Evolutionary conservation across 35 echinoderm and acorn worm genomes (phyloP), one percentile per base, ranked within the genome.

Genomic region (Apostichopus japonicus): DNA sequence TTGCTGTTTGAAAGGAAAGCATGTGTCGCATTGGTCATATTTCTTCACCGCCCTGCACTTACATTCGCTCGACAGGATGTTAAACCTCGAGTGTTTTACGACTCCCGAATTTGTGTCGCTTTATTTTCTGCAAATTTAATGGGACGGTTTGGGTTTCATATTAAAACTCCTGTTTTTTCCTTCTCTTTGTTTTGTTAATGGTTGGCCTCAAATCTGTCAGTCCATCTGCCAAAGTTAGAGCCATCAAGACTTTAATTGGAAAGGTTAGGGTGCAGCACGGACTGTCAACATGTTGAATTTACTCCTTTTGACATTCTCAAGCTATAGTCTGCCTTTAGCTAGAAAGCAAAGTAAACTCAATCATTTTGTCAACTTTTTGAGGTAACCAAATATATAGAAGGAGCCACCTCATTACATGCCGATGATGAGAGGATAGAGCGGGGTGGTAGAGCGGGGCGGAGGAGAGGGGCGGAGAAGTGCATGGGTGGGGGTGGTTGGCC

Each of bases 191-290:
- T 44, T 44, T 44, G 33, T 44, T 44, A 44, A 44, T 44, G 33
- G 33, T 83, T 54, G 79, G 79, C 79, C 79, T 83, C 79, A 83
- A 55, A 83, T 54, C 79, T 83, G 79, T 83, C 79, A 83, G 44
- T 83, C 6, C 25, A 54, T 52, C n/a, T 44, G 54, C 17, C 79
- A 53, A 10, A 83, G 79, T 83, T 19, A 33, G 19, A 83, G 79
- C 79, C 79, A 53, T 83, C 79, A 83, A 83, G 79, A 83, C 54
- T 83, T 83, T 83, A 83, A 83, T 83, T 83, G 79, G 52, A 55
- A 83, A 83, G 79, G 79, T 83, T 83, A 83, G 79, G 79, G 79
- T 83, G 79, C 79, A 83, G 24, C 19, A 16, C 33, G 33, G 33
- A 44, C 79, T 83, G 79, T 83, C 79, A 83, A 21, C 79, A 52